Evolutionary conservation across 2,888 invertebrate species (phyloP), one percentile per base, ranked within the genome.

Genomic region (Stegophylla sp.): DNA sequence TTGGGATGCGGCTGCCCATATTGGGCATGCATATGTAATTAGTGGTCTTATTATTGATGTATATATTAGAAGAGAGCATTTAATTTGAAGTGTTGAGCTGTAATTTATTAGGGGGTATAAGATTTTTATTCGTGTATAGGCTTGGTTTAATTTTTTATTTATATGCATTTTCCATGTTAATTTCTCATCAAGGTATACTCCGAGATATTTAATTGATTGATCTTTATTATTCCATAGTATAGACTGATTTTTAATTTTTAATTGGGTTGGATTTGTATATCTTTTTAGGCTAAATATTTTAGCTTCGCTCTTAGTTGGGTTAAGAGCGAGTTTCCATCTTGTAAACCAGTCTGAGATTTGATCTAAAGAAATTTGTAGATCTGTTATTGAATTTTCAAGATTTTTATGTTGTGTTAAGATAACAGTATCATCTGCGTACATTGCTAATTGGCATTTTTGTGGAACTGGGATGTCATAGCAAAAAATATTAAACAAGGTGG

Each of bases 91-190:
- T 51, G 51, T 51, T 51, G 51, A 51, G 51, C 15, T 51, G 51
- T 51, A 51, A 51, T 51, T 51, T 51, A 51, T 51, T 51, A 51
- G 51, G 51, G 51, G 51, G 51, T 51, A 51, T 51, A 51, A 51
- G 51, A 51, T 51, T 51, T 51, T 51, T 51, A 51, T 51, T 51
- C 51, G 51, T 51, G 51, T 51, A 51, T 51, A 51, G 51, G 51
- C 51, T 51, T 51, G 51, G 51, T 51, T 51, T 51, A 51, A 51
- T 51, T 51, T 51, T 51, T 51, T 51, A 5, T 66, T 66, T 4
- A 45, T 66, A 13, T 66, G 43, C 5, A 23, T 15, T 43, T 66
- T 43, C 23, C 20, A 43, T 1, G 20, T 66, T 66, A 43, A 1
- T 43, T 66, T 66, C 23, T 66, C 45, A 17, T 45, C 23, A 23